Evolutionary conservation across 1,140 invertebrate species (phyloP), one percentile per base, ranked within the genome.

Genomic region (Scaptodrosophila lebanonensis): DNA sequence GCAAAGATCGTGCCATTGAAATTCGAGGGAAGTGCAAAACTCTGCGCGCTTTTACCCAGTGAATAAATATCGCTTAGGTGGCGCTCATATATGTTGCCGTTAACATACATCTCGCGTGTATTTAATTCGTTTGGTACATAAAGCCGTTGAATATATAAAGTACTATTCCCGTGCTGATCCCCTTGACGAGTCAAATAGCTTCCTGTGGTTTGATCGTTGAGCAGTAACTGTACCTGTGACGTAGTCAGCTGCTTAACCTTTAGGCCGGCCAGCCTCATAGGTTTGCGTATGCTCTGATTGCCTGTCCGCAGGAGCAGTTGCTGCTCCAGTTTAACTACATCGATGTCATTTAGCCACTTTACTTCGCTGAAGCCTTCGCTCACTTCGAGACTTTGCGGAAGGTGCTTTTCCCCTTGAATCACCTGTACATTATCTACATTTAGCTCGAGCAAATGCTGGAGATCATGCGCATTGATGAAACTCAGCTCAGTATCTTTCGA

Each of bases 341-440:
- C 64, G 16, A 89, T 86, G 17, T 86, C 87, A 51, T 70, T 73
- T n/a, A 89, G 63, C 32, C 65, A 60, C 72, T 89, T 87, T 2
- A 77, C 44, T 20, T 86, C 70, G 5, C 71, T 66, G 9, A 73
- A 73, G 8, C 85, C 83, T 22, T 82, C 60, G 1, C 54, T 42
- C 8, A 88, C 68, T 58, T 72, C 82, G 7, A 83, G 16, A 13
- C 50, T 49, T 2, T 83, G 77, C 1, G 71, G 52, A 27, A 84
- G 61, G 3, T 35, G 15, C 15, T 87, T 87, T 9, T 4, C 4
- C 2, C 62, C 84, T 15, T 72, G 48, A 1, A 87, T 42, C 5
- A 82, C 43, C 50, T 87, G 83, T 12, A 84, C 64, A 18, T 67
- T 62, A 7, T 66, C 53, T 9, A 60, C 44, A 48, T 87, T 83